Evolutionary conservation across 2,113 vertebrate species (phyloP).

Genomic region (Pedetes capensis): DNA sequence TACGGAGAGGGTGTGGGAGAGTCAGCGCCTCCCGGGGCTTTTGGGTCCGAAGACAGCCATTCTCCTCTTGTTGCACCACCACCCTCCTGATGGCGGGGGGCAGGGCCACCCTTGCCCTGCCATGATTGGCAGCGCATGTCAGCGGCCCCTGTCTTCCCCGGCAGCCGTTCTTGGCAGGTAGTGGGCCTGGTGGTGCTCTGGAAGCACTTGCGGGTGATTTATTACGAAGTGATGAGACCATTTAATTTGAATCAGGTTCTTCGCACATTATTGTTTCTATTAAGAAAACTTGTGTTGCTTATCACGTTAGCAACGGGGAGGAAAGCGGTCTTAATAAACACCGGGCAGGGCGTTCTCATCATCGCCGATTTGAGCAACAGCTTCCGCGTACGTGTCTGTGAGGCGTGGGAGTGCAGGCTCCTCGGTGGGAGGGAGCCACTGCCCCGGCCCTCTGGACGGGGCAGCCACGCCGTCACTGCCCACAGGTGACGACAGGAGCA

Average conservation of each 20-base stretch:
- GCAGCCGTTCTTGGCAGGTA: neutral
- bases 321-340: neutral
- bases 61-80: too few relatives aligned
- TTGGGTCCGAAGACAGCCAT: rapidly evolving
- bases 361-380: neutral
- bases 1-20: neutral
- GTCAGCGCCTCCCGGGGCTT: rapidly evolving
- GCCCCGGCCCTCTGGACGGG: too few relatives aligned
- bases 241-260: conserved; percentile 53
- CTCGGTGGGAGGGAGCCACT: too few relatives aligned
- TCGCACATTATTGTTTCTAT: neutral
- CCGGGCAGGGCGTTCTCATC: neutral
- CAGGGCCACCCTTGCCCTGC: too few relatives aligned
- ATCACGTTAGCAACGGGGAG: neutral
- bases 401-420: rapidly evolving
- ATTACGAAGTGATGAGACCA: conserved; percentile 33
- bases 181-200: neutral
- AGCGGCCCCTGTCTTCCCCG: neutral
- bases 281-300: neutral
- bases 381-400: rapidly evolving
- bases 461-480: neutral
- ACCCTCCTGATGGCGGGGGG: too few relatives aligned
- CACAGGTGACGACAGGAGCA: rapidly evolving
- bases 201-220: conserved; percentile 23
- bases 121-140: rapidly evolving